A percentile compares a stretch with the other conserved stretches of the same genome.
phyloP scores from a whole-genome alignment of 2,113 vertebrate species.

The Crotophaga sulcirostris region DNA sequence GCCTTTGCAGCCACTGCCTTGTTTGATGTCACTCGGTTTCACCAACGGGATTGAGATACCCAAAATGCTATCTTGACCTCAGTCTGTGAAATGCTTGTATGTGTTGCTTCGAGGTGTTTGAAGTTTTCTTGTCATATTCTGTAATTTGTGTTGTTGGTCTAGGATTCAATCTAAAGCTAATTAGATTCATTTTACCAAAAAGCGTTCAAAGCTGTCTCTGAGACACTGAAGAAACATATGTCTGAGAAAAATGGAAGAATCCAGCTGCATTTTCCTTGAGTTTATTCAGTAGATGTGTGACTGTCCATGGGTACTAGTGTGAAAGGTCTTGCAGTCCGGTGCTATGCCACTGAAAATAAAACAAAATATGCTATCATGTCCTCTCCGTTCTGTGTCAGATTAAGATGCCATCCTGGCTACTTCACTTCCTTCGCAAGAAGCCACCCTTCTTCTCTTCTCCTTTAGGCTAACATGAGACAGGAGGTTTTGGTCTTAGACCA shows the following conservation, averaged over 20 bases:
- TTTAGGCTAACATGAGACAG: background rate
- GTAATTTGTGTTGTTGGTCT: background rate
- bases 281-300: background rate
- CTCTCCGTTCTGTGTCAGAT: background rate
- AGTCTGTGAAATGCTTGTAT: background rate
- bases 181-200: background rate
- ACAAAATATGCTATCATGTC: background rate
- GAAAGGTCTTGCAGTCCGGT: slow-evolving; percentile 17
- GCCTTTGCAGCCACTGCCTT: background rate
- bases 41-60: background rate
- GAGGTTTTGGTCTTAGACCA: background rate
- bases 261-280: background rate
- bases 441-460: background rate
- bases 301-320: background rate
- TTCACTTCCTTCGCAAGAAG: background rate
- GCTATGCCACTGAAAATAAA: background rate
- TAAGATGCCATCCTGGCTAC: background rate
- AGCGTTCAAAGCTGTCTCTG: background rate
- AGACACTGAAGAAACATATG: background rate
- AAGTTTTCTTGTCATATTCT: background rate
- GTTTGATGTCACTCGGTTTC: background rate
- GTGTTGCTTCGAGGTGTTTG: background rate
- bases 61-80: background rate
- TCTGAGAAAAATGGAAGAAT: background rate
- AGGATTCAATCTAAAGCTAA: background rate